Base-by-base conservation (phyloP, 1,140 invertebrate genomes). In the Zaprionus tsacasi region DNA sequence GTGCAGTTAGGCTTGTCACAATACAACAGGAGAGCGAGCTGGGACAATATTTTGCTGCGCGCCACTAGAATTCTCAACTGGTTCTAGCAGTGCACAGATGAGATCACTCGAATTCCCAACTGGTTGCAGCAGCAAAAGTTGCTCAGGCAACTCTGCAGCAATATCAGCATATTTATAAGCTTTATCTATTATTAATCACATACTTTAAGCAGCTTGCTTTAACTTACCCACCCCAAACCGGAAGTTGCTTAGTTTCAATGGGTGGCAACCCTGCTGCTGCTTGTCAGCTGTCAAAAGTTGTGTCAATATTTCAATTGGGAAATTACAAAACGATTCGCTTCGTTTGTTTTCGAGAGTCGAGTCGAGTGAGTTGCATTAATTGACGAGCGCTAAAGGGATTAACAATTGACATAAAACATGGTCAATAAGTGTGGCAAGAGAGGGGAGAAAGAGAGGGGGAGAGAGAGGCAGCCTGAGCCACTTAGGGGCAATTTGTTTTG, bases 311-410 rank as follows among this genome's bases (percentile, higher is more conserved):
- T 54, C 38, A 67, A 54, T 40, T 58, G 55, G 61, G 61, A 71
- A 48, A 48, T 50, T 50, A 17, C 21, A 50, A 50, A 50, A 50
- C 45, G 45, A 50, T 50, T 10, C 45, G 15, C 45, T 50, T 45
- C 13, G 15, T 15, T 45, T 45, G 40, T 6, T 3, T 6, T 3
- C 21, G 21, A 21, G 21, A 21, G 21, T 21, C 15, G 10, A 17
- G 45, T 48, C 36, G 48, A 21, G 36, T 50, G 35, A 58, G 27
- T 25, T 56, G 38, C 52, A 65, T 65, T 66, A 66, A 66, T 66
- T 66, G 61, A 68, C 60, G 65, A 56, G 65, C 70, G 15, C 70
- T 57, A 12, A 61, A 63, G n/a, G 33, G 25, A 74, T 69, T 69
- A 55, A 55, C 21, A 30, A 55, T 55, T 55, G 52, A 55, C 52